Base-by-base conservation (phyloP, 2,888 invertebrate species). In the Sepioteuthis lessoniana region DNA sequence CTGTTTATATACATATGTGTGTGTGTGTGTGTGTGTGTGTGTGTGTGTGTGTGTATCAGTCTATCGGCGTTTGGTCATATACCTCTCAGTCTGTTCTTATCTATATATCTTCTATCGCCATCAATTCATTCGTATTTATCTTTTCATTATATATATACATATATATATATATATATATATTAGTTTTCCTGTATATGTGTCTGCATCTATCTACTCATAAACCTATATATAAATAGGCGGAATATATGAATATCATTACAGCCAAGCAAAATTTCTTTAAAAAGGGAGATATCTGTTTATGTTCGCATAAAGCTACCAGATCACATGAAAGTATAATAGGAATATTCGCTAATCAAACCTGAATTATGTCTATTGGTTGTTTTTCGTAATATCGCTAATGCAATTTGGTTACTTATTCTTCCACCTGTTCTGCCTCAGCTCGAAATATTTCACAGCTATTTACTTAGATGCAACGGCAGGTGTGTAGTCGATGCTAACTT, bases 391-490 rank as follows among this genome's bases (percentile, higher is more conserved):
- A 76, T 76, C 3, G 35, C 13, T 76, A 76, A 76, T 76, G 25
- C 35, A n/a, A 76, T 76, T 76, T n/a, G 13, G 13, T 13, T 76
- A 76, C 76, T 76, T 35, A 76, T 76, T 35, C n/a, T 76, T 16
- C 76, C 76, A n/a, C 76, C 76, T 76, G 76, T 76, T 76, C 76
- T 35, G n/a, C n/a, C 4, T 13, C 76, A n/a, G 76, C 76, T 76
- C n/a, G 35, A 19, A 35, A 76, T 35, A 76, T 76, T 76, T n/a
- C 76, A 35, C n/a, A 76, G 76, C 76, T n/a, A 76, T 76, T 76
- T 76, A 76, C n/a, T n/a, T 76, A 76, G 76, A 76, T 55, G 55
- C 55, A 55, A 55, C 76, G 76, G 76, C 76, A 76, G 76, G 76
- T 76, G 76, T 35, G 76, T 76, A 16, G n/a, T n/a, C 35, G 76